These are phyloP conservation scores for Linurgus olivaceus DNA, from an alignment of 2,797 vertebrate genomes.

Conservation along the genomic window DNA sequence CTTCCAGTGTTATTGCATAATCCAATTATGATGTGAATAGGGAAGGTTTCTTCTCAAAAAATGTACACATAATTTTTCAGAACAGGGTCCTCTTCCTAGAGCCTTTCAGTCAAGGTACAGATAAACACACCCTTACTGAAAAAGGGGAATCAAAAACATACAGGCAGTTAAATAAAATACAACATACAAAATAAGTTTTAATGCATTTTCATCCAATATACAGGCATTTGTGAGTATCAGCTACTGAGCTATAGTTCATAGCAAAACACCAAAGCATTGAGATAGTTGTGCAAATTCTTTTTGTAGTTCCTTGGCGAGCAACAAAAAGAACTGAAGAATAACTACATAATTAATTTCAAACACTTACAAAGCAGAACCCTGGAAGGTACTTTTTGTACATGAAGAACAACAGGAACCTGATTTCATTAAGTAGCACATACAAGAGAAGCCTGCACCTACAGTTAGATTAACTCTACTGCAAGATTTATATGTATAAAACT, in stretches of 20 bases:
- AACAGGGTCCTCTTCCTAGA: not conserved
- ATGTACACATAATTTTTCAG: not conserved
- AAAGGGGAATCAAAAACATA: not conserved
- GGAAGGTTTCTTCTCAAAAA: not conserved
- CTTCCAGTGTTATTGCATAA: not conserved
- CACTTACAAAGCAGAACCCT: not conserved
- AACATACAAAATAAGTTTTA: constrained; percentile 31
- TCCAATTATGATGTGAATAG: not conserved
- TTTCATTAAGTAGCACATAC: not conserved
- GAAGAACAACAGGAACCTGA: not conserved
- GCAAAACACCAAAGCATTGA: not conserved
- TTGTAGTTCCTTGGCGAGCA: not conserved
- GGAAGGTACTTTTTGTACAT: not conserved
- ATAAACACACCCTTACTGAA: not conserved
- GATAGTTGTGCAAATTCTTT: constrained; percentile 5
- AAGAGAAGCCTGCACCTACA: not conserved
- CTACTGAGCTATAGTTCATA: constrained; percentile 45
- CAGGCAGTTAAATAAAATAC: constrained; percentile 16
- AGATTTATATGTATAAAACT: not conserved
- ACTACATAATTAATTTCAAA: not conserved
- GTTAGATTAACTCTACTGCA: not conserved
- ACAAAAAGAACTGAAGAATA: not conserved
- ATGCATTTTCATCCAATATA: constrained; percentile 20
- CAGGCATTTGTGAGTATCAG: constrained; percentile 40
- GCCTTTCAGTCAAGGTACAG: not conserved